Conservation (phyloP, 2,113 vertebrate genomes). For the Nibea coibor region DNA sequence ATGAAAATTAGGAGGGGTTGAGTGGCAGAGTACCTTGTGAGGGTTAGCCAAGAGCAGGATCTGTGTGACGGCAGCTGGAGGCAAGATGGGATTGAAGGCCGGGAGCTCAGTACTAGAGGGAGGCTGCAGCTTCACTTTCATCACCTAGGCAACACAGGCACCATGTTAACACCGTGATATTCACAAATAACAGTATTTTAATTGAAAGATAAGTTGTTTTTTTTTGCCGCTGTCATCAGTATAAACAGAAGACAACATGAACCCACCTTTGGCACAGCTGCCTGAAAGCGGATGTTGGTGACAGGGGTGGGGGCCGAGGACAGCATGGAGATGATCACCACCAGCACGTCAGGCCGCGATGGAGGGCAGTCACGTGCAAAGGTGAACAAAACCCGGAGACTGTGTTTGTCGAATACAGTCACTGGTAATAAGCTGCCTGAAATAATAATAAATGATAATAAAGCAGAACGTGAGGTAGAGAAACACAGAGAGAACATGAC, state of each 20-base stretch:
- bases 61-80: conserved; percentile 95
- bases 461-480: background rate
- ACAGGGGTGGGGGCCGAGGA: conserved; percentile 93
- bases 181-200: background rate
- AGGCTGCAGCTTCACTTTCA: conserved; percentile 97
- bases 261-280: conserved; percentile 87
- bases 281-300: conserved; percentile 94
- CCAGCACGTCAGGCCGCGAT: conserved; percentile 90
- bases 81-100: conserved; percentile 93
- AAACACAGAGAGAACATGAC: background rate
- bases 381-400: conserved; percentile 95
- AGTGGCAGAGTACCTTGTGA: conserved; percentile 87
- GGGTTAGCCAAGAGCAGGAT: conserved; percentile 96
- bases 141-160: conserved; percentile 82
- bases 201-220: background rate
- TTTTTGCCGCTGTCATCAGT: background rate
- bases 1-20: no score
- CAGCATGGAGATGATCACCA: conserved; percentile 98
- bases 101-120: conserved; percentile 93
- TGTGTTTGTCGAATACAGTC: conserved; percentile 94
- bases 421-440: conserved; percentile 94
- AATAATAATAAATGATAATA: conserved; percentile 37
- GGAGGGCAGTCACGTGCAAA: conserved; percentile 92
- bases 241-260: background rate
- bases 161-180: background rate